Evolutionary conservation across 2,113 vertebrate genomes (phyloP), one percentile per base, ranked within the genome.

Genomic region (Brachypodius melanocephalos): DNA sequence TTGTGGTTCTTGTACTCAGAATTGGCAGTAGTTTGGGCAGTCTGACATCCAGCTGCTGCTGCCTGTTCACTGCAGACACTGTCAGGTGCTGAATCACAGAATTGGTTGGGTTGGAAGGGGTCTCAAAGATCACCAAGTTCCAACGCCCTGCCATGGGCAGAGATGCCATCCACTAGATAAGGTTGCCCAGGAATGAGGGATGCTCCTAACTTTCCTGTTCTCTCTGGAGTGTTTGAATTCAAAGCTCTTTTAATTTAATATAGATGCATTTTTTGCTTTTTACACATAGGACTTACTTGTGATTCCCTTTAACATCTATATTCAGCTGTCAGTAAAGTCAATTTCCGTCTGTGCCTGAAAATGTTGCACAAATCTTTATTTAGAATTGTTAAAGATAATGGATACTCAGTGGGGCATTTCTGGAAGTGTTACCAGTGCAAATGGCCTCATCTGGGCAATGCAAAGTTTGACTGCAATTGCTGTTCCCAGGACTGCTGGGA

Each of bases 301-400:
- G 34, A 93, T 92, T 90, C 82, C 46, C 26, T 83, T 85, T 83
- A 90, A 76, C 68, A n/a, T 93, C 63, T 90, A 62, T 85, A 61
- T 92, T 82, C 51, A 58, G 63, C 95, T 66, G 59, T 66, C 34
- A 90, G 38, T 80, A 66, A 90, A 95, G 82, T 46, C 49, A 73
- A 38, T 88, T 96, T 96, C 59, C 86, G 74, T 24, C 78, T 61
- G 4, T 29, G 59, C 82, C 65, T 88, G 88, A 76, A 62, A 94
- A 82, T 77, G 69, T 32, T 90, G 68, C 67, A 88, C 81, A 85
- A 45, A 51, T 91, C 73, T 21, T 10, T 74, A 69, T 54, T 66
- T 55, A 42, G 59, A 92, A 62, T 45, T 43, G 58, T 66, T 86
- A 31, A 34, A 91, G 88, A 83, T 80, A 79, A 93, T 90, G 75